These are phyloP conservation scores for Ambastaia sidthimunki DNA, from an alignment of 2,797 vertebrate genomes.

Conservation along the genomic window DNA sequence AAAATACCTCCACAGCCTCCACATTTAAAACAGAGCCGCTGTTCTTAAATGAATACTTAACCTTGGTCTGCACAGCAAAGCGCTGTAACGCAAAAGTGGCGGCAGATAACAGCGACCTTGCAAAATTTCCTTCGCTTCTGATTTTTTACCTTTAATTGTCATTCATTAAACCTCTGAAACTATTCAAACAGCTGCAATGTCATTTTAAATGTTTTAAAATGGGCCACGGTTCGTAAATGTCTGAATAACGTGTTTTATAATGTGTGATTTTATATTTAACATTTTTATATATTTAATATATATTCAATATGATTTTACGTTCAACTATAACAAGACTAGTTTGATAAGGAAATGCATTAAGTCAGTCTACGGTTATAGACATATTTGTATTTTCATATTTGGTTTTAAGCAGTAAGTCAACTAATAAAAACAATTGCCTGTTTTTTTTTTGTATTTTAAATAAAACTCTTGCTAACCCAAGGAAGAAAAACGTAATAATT, in stretches of 20 bases:
- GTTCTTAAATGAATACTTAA: slow-evolving; percentile 38
- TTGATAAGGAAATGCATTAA: background rate
- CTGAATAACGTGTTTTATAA: too few relatives aligned
- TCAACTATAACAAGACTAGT: background rate
- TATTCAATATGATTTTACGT: background rate
- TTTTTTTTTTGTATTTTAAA: background rate
- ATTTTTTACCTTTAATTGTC: background rate
- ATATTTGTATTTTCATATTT: too few relatives aligned
- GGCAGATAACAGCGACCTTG: slow-evolving; percentile 40
- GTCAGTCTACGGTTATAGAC: too few relatives aligned
- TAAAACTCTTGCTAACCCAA: background rate
- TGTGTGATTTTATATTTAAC: background rate
- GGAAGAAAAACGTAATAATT: too few relatives aligned
- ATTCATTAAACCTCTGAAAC: background rate
- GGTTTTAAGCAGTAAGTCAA: background rate
- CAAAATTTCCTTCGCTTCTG: background rate
- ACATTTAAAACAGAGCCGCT: slow-evolving; percentile 28
- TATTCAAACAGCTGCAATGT: background rate
- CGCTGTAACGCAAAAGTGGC: slow-evolving; percentile 13
- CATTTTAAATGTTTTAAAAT: background rate
- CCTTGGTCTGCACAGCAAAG: slow-evolving; percentile 41
- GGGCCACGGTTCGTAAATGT: too few relatives aligned
- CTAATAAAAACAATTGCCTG: background rate
- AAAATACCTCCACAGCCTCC: slow-evolving; percentile 19
- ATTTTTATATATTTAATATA: too few relatives aligned